phyloP scores from a whole-genome alignment of 1,140 invertebrate species.

The Agraylea sexmaculata region DNA sequence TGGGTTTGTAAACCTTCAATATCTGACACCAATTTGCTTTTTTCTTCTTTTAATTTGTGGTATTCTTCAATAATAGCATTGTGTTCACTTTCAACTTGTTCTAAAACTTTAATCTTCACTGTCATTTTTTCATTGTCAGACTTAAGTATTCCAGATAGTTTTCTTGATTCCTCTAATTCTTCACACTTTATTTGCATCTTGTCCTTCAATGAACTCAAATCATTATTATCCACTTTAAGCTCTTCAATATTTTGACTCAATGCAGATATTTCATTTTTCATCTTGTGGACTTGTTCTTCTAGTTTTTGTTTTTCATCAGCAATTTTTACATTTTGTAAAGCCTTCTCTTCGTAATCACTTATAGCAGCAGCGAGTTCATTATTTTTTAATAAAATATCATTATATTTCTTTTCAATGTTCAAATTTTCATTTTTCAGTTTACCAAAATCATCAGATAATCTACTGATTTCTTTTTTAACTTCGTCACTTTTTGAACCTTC shows the following conservation, averaged over 20 bases:
- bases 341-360: slow-evolving; percentile 19
- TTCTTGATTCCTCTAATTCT: slow-evolving; percentile 10
- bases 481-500: not conserved
- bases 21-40: slow-evolving; percentile 32
- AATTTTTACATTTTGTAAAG: slow-evolving; percentile 13
- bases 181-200: slow-evolving; percentile 12
- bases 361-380: slow-evolving; percentile 16
- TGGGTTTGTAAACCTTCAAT: slow-evolving; percentile 38
- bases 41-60: slow-evolving; percentile 32
- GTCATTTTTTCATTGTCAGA: slow-evolving; percentile 17
- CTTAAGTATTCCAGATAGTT: slow-evolving; percentile 10
- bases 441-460: too few species aligned
- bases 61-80: slow-evolving; percentile 19
- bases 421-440: slow-evolving; percentile 12
- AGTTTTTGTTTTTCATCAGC: slow-evolving; percentile 21
- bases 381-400: slow-evolving; percentile 18
- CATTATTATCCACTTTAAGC: slow-evolving; percentile 9
- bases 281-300: slow-evolving; percentile 8
- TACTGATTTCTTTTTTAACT: slow-evolving; percentile 12
- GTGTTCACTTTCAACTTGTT: slow-evolving; percentile 19
- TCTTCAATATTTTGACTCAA: slow-evolving; percentile 7
- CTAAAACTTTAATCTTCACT: slow-evolving; percentile 19
- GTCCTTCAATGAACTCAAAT: slow-evolving; percentile 10
- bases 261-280: slow-evolving; percentile 1
- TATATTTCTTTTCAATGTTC: slow-evolving; percentile 10